A percentile compares a stretch with the other conserved stretches of the same genome.
Evolutionary conservation across 1,140 invertebrate species (phyloP).

Genomic region (Zelostemma sp.): DNA sequence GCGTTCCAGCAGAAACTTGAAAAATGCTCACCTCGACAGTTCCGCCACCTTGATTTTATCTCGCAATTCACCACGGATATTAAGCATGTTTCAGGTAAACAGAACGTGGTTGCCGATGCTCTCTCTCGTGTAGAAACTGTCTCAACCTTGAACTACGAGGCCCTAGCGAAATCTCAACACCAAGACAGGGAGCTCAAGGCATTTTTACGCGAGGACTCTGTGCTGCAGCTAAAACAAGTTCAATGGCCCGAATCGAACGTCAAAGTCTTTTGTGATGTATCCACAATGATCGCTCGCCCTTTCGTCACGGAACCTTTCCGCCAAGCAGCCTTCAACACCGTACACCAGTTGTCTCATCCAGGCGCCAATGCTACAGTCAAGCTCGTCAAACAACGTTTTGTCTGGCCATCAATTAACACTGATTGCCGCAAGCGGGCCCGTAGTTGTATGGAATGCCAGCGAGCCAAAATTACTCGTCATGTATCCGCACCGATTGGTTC

Average conservation of each 20-base stretch:
- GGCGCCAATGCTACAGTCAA: conserved; percentile 15
- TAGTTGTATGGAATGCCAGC: conserved; percentile 10
- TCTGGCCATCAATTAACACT: conserved; percentile 15
- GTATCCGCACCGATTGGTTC: background rate
- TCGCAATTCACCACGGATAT: conserved; percentile 58
- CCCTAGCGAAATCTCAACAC: background rate
- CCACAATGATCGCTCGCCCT: conserved; percentile 7
- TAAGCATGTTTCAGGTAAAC: conserved; percentile 48
- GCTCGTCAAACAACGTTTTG: conserved; percentile 6
- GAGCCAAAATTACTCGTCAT: conserved; percentile 11
- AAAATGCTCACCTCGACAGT: conserved; percentile 50
- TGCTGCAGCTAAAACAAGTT: background rate
- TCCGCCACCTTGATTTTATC: conserved; percentile 52
- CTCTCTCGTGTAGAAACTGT: conserved; percentile 49
- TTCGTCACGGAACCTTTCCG: conserved; percentile 29
- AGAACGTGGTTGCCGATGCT: conserved; percentile 55
- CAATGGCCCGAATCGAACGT: background rate
- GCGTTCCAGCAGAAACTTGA: conserved; percentile 40
- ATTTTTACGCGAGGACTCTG: background rate
- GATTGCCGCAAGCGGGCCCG: conserved; percentile 9
- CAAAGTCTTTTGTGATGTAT: background rate
- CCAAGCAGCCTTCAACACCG: conserved; percentile 43
- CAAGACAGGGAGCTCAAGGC: background rate
- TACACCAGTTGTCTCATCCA: conserved; percentile 51
- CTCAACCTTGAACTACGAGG: background rate